phyloP scores from a whole-genome alignment of 1,140 invertebrate species.

The Hesperophylax magnus region DNA sequence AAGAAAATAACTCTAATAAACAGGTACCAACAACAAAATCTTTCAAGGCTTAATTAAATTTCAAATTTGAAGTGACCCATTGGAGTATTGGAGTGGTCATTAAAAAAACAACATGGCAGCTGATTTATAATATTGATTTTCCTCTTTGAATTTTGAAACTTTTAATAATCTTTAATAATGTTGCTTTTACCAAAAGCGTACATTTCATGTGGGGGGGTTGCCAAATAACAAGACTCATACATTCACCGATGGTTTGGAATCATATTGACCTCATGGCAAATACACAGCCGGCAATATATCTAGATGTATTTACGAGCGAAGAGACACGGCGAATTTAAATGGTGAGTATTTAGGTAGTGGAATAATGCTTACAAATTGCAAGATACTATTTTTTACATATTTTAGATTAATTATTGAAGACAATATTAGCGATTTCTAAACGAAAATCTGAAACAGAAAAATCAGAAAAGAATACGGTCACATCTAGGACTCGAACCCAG shows the following conservation, averaged over 20 bases:
- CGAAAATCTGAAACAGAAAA: no score
- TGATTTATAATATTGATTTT: slow-evolving; percentile 44
- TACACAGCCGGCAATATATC: slow-evolving; percentile 1
- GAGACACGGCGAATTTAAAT: no score
- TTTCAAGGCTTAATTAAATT: neutral
- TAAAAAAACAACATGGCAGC: neutral
- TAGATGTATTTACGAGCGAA: neutral
- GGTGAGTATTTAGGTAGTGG: no score
- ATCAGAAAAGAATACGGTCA: no score
- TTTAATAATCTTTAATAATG: slow-evolving; percentile 54
- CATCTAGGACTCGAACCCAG: no score
- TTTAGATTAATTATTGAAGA: no score
- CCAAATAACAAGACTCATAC: slow-evolving; percentile 15
- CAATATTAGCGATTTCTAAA: no score
- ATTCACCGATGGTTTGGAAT: neutral
- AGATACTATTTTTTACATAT: no score
- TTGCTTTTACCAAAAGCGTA: slow-evolving; percentile 56
- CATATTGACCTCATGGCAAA: slow-evolving; percentile 13
- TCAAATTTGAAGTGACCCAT: neutral
- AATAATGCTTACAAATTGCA: no score
- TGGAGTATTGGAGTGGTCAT: neutral
- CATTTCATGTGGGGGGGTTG: slow-evolving; percentile 49
- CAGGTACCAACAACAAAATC: neutral
- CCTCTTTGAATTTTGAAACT: slow-evolving; percentile 51
- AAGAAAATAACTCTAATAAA: no score